phyloP scores from a whole-genome alignment of 2,113 vertebrate genomes.

The Buteo buteo region DNA sequence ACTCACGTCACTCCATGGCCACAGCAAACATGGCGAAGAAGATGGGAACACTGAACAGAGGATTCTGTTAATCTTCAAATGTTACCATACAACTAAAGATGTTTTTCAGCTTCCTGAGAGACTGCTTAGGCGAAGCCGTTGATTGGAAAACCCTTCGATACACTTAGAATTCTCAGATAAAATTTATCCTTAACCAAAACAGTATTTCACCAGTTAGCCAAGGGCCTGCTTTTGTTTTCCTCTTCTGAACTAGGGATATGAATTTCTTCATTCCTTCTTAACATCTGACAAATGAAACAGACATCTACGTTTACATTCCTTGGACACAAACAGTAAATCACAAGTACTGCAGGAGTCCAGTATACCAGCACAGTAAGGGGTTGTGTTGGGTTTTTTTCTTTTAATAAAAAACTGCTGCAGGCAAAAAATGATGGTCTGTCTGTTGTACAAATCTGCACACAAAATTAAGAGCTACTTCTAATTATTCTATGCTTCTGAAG shows the following conservation, averaged over 20 bases:
- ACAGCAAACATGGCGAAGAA: fast-evolving
- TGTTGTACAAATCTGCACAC: background rate
- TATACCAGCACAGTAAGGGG: background rate
- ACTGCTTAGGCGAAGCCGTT: background rate
- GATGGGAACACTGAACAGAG: background rate
- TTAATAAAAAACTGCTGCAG: background rate
- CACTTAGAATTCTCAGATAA: background rate
- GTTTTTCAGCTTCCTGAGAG: background rate
- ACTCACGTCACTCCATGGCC: fast-evolving
- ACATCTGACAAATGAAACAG: background rate
- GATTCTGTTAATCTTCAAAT: background rate
- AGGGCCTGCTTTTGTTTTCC: background rate
- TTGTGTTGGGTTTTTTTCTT: background rate
- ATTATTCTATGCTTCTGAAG: background rate
- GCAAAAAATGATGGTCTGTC: background rate
- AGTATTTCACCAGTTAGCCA: background rate
- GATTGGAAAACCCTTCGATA: background rate
- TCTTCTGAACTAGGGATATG: background rate
- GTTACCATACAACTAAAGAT: background rate
- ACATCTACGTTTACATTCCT: background rate
- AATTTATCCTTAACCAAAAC: background rate
- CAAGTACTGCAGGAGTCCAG: background rate
- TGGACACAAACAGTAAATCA: background rate
- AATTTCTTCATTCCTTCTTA: background rate
- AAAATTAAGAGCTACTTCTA: background rate